These are phyloP conservation scores for Sycobia sp. DNA, from an alignment of 1,140 invertebrate genomes.

Conservation along the genomic window DNA sequence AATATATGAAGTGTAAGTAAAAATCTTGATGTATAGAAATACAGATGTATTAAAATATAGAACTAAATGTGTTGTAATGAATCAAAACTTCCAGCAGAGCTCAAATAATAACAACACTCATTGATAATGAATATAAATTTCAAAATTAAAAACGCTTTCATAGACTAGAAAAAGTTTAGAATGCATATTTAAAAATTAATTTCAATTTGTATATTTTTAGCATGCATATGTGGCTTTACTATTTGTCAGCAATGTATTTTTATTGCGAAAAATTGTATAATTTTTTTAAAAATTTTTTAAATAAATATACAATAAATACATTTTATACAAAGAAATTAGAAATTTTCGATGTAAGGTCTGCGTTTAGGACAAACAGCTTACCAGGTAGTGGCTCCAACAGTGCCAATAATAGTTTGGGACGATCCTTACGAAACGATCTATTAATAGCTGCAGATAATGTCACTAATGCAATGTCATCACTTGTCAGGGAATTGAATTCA, in stretches of 20 bases:
- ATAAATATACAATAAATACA: not conserved
- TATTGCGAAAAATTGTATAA: not conserved
- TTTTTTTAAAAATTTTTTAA: not conserved
- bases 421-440: conserved; percentile 81
- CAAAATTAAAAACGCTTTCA: too few species aligned
- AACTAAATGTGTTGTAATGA: too few species aligned
- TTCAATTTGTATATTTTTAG: too few species aligned
- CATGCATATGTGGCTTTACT: too few species aligned
- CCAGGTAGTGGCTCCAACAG: conserved; percentile 58
- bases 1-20: too few species aligned
- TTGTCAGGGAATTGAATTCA: conserved; percentile 93
- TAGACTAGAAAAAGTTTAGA: too few species aligned
- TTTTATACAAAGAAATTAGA: conserved; percentile 43
- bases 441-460: conserved; percentile 93
- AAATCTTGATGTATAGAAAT: too few species aligned
- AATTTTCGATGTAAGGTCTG: conserved; percentile 61
- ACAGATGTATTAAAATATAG: too few species aligned
- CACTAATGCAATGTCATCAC: conserved; percentile 94
- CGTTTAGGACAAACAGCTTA: conserved; percentile 61
- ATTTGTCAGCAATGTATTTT: not conserved
- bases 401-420: conserved; percentile 63
- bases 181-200: too few species aligned
- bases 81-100: too few species aligned
- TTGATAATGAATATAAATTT: too few species aligned
- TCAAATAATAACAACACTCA: too few species aligned